phyloP scores from a whole-genome alignment of 2,888 invertebrate species.

The Diogma glabrata region DNA sequence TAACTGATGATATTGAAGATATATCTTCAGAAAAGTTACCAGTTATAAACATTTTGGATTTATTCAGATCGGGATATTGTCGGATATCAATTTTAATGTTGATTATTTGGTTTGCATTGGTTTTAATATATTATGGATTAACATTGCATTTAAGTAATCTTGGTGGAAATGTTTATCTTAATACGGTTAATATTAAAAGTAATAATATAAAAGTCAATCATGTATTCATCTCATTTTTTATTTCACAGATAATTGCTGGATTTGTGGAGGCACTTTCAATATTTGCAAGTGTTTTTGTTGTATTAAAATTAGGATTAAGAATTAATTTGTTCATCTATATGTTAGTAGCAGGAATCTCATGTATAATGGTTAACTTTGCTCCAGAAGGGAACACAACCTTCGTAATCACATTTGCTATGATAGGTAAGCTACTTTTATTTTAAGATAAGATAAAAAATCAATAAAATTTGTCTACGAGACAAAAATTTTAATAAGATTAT shows the following conservation, averaged over 20 bases:
- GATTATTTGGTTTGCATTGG: constrained; percentile 61
- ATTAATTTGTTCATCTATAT: constrained; percentile 57
- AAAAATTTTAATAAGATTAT: too few relatives aligned
- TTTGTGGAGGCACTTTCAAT: constrained; percentile 63
- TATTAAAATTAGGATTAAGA: constrained; percentile 57
- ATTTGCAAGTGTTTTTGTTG: constrained; percentile 56
- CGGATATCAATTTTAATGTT: constrained; percentile 57
- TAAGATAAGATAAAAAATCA: too few relatives aligned
- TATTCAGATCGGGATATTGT: constrained; percentile 51
- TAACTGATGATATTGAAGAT: constrained; percentile 33
- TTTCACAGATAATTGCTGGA: constrained; percentile 46
- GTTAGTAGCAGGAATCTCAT: constrained; percentile 55
- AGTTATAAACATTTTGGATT: constrained; percentile 46
- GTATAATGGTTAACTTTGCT: constrained; percentile 45
- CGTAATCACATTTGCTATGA: constrained; percentile 56
- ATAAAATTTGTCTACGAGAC: too few relatives aligned
- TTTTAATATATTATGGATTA: constrained; percentile 68
- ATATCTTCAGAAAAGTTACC: constrained; percentile 21
- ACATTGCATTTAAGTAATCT: constrained; percentile 62
- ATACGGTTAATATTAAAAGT: constrained; percentile 41
- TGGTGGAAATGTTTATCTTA: constrained; percentile 60
- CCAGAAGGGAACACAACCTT: constrained; percentile 44
- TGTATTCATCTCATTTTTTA: not conserved
- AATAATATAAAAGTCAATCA: not conserved
- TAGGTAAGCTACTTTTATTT: constrained; percentile 43